phyloP scores from a whole-genome alignment of 35 echinoderm and acorn worm species.

The Heliocidaris tuberculata region DNA sequence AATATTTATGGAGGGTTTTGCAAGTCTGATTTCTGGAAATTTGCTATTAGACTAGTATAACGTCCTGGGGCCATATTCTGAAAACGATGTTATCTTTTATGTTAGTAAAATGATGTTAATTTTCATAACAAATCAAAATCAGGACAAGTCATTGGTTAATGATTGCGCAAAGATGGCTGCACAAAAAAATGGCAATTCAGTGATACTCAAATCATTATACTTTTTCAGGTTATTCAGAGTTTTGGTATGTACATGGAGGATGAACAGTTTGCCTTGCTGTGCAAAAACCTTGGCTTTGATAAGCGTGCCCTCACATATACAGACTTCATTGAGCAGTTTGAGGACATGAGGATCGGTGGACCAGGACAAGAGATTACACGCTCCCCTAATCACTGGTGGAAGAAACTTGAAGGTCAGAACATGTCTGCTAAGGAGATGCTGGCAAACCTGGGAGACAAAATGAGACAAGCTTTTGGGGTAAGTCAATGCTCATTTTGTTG shows the following conservation, averaged over 20 bases:
- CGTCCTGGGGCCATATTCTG: too few species aligned
- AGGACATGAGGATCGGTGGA: conserved; percentile 72
- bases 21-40: too few species aligned
- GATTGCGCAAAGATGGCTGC: too few species aligned
- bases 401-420: conserved; percentile 54
- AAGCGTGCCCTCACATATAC: conserved; percentile 72
- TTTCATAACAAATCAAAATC: too few species aligned
- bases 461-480: conserved; percentile 91
- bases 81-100: too few species aligned
- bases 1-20: too few species aligned
- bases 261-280: conserved; percentile 78
- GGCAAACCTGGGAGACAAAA: conserved; percentile 61
- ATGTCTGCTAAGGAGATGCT: conserved; percentile 84
- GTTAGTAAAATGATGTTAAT: too few species aligned
- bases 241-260: conserved; percentile 99
- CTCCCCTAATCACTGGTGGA: conserved; percentile 82
- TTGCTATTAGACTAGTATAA: too few species aligned
- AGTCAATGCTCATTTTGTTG: not conserved
- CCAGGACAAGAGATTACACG: conserved; percentile 78
- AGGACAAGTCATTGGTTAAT: too few species aligned
- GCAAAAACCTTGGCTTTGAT: conserved; percentile 64
- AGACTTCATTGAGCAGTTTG: conserved; percentile 89
- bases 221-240: conserved; percentile 70
- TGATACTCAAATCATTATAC: not conserved
- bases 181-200: too few species aligned